These are phyloP conservation scores for Lindbergichthys nudifrons DNA, from an alignment of 2,797 vertebrate species.

Conservation along the genomic window DNA sequence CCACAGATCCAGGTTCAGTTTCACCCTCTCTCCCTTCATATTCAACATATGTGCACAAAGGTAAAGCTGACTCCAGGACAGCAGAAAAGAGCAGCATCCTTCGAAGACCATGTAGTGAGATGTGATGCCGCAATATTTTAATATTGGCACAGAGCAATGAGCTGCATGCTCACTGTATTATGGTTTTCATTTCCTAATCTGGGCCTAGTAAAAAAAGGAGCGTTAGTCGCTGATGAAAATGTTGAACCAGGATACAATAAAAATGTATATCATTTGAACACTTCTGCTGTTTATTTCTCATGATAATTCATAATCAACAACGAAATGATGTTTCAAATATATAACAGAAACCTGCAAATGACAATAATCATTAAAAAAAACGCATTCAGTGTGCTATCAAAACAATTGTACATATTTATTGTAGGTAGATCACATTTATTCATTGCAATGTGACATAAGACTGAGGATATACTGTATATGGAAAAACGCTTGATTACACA, in stretches of 20 bases:
- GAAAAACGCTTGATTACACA: too few relatives aligned
- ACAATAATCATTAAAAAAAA: not conserved
- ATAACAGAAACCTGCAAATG: not conserved
- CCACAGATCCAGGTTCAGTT: constrained; percentile 70
- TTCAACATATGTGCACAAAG: not conserved
- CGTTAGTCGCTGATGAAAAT: not conserved
- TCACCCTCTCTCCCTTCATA: not conserved
- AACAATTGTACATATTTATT: not conserved
- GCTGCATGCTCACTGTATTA: constrained; percentile 40
- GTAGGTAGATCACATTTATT: not conserved
- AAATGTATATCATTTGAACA: not conserved
- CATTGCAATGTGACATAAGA: not conserved
- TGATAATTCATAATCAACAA: constrained; percentile 2
- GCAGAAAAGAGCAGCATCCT: constrained; percentile 29
- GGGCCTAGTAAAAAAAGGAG: not conserved
- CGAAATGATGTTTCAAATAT: not conserved
- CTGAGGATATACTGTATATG: not conserved
- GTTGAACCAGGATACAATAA: constrained; percentile 2
- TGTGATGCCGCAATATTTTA: constrained; percentile 74
- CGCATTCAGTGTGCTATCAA: not conserved
- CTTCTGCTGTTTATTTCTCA: not conserved
- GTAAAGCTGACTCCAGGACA: constrained; percentile 56
- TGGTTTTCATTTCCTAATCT: constrained; percentile 18
- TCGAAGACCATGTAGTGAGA: constrained; percentile 27
- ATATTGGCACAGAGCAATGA: constrained; percentile 62